Conservation (phyloP, 2,113 vertebrate species). For the Malaclemys terrapin region DNA sequence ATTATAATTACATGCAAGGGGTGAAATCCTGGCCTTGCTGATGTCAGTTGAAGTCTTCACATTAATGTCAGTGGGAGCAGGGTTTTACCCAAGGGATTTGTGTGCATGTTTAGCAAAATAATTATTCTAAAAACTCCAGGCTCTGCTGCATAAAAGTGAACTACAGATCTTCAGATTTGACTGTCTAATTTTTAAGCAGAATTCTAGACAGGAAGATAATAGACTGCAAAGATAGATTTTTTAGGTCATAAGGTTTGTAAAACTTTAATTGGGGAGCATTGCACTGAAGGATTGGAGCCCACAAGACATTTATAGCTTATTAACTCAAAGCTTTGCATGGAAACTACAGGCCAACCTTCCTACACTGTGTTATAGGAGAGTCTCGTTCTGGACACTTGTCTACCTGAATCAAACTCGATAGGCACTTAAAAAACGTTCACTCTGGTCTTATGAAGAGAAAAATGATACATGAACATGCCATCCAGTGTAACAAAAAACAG, state of each 20-base stretch:
- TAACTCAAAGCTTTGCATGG: neutral
- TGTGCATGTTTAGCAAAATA: neutral
- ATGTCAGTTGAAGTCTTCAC: neutral
- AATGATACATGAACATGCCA: neutral
- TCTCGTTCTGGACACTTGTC: slow-evolving; percentile 37
- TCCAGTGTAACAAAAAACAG: neutral
- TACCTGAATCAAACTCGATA: slow-evolving; percentile 48
- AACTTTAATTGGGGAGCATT: neutral
- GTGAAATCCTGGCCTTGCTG: neutral
- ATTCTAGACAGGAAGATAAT: neutral
- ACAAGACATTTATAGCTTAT: neutral
- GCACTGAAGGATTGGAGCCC: neutral
- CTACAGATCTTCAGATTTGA: neutral
- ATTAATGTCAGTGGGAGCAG: neutral
- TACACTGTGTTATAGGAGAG: slow-evolving; percentile 49
- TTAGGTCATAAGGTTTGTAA: neutral
- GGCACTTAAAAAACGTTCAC: slow-evolving; percentile 5
- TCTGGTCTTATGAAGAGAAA: slow-evolving; percentile 50
- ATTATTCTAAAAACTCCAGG: neutral
- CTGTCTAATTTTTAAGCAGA: neutral
- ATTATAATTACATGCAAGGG: neutral
- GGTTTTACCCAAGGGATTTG: neutral
- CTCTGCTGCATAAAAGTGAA: neutral
- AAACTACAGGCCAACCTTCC: neutral
- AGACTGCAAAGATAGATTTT: neutral